Evolutionary conservation across 2,797 vertebrate species (phyloP), one percentile per base, ranked within the genome.

Genomic region (Muraenolepis orangiensis): DNA sequence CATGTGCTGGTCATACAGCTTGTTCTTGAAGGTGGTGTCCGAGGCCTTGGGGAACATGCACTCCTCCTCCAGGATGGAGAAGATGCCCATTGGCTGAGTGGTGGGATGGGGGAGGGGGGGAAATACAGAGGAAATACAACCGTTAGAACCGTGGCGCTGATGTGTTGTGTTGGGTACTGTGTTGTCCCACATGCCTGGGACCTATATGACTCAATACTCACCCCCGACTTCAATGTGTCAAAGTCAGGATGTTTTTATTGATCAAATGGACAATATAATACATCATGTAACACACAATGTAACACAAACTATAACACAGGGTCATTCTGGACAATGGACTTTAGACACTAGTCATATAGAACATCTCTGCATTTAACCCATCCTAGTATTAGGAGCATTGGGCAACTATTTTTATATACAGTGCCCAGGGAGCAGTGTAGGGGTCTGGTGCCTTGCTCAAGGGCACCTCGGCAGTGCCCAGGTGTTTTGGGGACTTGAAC

Each of bases 1-100:
- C 78, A 95, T 87, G 69, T 95, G 94, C 76, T 95, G 93, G 69
- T 94, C 95, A 18, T 95, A 93, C 29, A 95, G 82, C 81, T 95
- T 94, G 86, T 92, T 93, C 87, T 93, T 94, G 80, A 94, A 94
- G 80, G 94, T 93, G 18, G 82, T 90, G 81, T 94, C 92, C 20
- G 90, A 87, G 4, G 93, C 89, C 85, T 93, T 93, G 76, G 92
- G 78, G 78, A 79, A 79, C 78, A 79, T 79, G 79, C 93, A 95
- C 88, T 79, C 74, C 77, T 79, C 77, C 70, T 79, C 77, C 40
- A 79, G 77, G 66, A 79, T 79, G 71, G 78, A 67, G 6, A 79
- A 76, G 71, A 79, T 76, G 51, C 78, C 78, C 78, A 79, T 74
- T 36, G 77, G 70, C 36, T 76, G 29, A 31, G 13, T 10, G 46